A percentile compares a stretch with the other conserved stretches of the same genome.
Evolutionary conservation across 2,113 vertebrate species (phyloP).

Genomic region (Elephantulus edwardii): DNA sequence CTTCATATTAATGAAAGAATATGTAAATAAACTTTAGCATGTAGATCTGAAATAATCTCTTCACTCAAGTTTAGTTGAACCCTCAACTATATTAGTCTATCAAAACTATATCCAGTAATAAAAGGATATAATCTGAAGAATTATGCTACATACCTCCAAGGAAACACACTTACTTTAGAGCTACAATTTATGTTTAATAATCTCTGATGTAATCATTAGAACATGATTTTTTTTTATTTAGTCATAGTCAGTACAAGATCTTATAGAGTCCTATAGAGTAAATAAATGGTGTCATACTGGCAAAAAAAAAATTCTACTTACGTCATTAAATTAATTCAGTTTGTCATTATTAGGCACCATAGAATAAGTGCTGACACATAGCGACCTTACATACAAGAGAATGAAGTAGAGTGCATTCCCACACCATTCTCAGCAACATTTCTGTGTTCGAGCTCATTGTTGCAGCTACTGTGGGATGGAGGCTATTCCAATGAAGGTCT

Average conservation of each 20-base stretch:
- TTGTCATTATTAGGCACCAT: too few species aligned
- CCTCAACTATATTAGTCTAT: not conserved
- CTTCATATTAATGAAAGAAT: not conserved
- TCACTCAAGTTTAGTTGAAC: slow-evolving; percentile 10
- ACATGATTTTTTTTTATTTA: not conserved
- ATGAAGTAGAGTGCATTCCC: too few species aligned
- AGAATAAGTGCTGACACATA: too few species aligned
- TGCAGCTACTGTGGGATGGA: too few species aligned
- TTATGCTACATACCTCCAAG: slow-evolving; percentile 7
- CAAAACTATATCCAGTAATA: not conserved
- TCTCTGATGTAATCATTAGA: not conserved
- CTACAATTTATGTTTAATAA: not conserved
- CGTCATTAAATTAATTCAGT: not conserved
- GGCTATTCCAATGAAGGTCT: too few species aligned
- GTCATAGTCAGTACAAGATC: not conserved
- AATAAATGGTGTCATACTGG: not conserved
- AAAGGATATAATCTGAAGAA: not conserved
- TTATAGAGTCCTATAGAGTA: not conserved
- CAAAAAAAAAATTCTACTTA: not conserved
- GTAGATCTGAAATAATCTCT: not conserved
- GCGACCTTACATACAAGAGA: too few species aligned
- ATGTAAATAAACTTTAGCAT: slow-evolving; percentile 14
- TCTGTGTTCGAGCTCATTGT: too few species aligned
- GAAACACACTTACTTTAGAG: slow-evolving; percentile 9
- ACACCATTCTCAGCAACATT: too few species aligned